A percentile compares a stretch with the other conserved stretches of the same genome.
phyloP scores from a whole-genome alignment of 2,888 invertebrate genomes.

The Drosophila kanekoi region DNA sequence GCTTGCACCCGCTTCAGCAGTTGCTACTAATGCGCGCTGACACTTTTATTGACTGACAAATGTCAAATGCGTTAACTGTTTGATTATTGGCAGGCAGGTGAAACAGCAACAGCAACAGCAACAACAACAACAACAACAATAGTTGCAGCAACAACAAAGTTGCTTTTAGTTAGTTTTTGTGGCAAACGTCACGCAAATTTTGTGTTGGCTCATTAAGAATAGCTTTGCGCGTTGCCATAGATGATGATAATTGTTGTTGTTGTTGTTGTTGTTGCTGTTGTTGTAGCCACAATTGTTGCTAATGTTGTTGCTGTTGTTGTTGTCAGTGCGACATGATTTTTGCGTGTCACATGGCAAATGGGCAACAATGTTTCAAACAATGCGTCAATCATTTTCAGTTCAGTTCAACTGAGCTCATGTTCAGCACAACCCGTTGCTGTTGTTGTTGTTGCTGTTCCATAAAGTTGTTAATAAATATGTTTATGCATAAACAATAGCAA shows the following conservation, averaged over 20 bases:
- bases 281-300: constrained; percentile 17
- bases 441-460: constrained; percentile 30
- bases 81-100: constrained; percentile 46
- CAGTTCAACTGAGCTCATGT: constrained; percentile 23
- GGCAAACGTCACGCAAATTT: constrained; percentile 79
- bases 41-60: constrained; percentile 78
- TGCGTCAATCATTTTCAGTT: constrained; percentile 63
- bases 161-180: constrained; percentile 43
- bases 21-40: constrained; percentile 65
- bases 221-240: constrained; percentile 61
- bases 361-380: constrained; percentile 64
- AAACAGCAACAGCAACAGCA: constrained; percentile 13
- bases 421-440: constrained; percentile 15
- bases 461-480: constrained; percentile 66
- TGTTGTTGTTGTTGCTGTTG: constrained; percentile 34
- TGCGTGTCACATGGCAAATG: constrained; percentile 71
- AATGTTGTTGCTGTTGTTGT: constrained; percentile 28
- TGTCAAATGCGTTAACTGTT: constrained; percentile 64
- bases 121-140: neutral
- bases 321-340: constrained; percentile 63
- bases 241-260: constrained; percentile 47
- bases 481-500: constrained; percentile 62
- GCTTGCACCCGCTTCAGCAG: constrained; percentile 15
- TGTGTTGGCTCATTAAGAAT: constrained; percentile 81
- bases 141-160: constrained; percentile 21